phyloP scores from a whole-genome alignment of 2,888 invertebrate genomes.

The Lochmaea crataegi region DNA sequence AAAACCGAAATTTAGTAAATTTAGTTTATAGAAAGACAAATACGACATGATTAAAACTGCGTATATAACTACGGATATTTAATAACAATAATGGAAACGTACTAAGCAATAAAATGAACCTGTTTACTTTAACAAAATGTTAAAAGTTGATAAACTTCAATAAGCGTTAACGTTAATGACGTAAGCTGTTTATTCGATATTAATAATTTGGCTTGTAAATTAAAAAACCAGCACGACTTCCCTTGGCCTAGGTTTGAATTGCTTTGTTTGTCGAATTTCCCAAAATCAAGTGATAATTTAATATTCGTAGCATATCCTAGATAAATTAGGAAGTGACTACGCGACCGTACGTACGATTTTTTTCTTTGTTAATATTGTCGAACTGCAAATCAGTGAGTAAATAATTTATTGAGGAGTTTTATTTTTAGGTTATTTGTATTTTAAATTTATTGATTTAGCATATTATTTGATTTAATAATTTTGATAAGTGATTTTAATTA shows the following conservation, averaged over 20 bases:
- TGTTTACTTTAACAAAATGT: neutral
- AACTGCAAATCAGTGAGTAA: too few species aligned
- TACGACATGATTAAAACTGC: neutral
- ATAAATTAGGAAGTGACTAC: neutral
- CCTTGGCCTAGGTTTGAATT: conserved; percentile 7
- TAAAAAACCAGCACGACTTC: neutral
- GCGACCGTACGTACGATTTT: neutral
- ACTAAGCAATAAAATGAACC: neutral
- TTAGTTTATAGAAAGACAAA: too few species aligned
- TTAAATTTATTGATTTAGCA: too few species aligned
- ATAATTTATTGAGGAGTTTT: too few species aligned
- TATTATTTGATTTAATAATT: too few species aligned
- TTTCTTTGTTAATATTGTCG: too few species aligned
- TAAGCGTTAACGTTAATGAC: neutral
- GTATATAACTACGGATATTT: neutral
- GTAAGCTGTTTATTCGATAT: neutral
- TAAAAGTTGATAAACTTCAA: conserved; percentile 1
- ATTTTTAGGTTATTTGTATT: too few species aligned
- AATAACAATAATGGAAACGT: neutral
- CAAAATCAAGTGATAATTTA: neutral
- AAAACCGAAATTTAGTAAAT: too few species aligned
- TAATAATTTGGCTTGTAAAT: neutral
- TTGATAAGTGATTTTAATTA: too few species aligned
- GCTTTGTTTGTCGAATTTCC: neutral
- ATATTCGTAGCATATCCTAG: too few species aligned